Percentiles rank a stretch among this genome's conserved stretches.
Evolutionary conservation across 2,888 invertebrate species (phyloP).

Genomic region (Eugnorisma glareosa): DNA sequence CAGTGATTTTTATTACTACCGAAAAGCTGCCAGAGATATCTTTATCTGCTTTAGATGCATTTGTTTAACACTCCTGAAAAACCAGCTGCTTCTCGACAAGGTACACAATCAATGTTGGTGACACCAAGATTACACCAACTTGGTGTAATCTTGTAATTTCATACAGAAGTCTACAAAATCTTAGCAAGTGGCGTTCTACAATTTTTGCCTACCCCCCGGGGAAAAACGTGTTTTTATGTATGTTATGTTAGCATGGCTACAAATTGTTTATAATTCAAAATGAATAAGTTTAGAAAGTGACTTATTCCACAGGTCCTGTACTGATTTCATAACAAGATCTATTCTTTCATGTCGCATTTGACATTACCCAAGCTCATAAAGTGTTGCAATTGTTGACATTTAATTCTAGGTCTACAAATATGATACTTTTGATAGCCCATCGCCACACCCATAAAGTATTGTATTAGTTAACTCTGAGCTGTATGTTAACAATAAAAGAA

Average conservation of each 20-base stretch:
- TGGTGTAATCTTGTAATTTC: no score
- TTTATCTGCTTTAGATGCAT: slow-evolving; percentile 69
- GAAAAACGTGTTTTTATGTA: no score
- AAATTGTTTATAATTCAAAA: no score
- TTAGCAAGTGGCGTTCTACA: no score
- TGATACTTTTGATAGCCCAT: slow-evolving; percentile 48
- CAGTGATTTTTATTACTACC: slow-evolving; percentile 89
- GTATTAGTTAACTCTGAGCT: slow-evolving; percentile 26
- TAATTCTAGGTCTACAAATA: slow-evolving; percentile 40
- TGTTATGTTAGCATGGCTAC: no score
- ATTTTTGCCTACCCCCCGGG: no score
- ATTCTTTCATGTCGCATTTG: slow-evolving; percentile 31
- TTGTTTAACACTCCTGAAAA: slow-evolving; percentile 26
- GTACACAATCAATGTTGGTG: no score
- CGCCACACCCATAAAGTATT: slow-evolving; percentile 46
- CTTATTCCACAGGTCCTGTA: neutral
- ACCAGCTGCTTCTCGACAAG: neutral
- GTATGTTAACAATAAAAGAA: slow-evolving; percentile 35
- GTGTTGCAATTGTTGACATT: slow-evolving; percentile 58
- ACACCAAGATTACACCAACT: no score
- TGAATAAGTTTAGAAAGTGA: neutral
- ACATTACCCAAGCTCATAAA: slow-evolving; percentile 45
- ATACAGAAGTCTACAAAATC: no score
- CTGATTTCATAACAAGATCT: slow-evolving; percentile 27
- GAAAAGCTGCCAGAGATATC: slow-evolving; percentile 80